Percentiles rank a stretch among this genome's conserved stretches.
These are phyloP conservation scores for Orius insidiosus DNA, from an alignment of 1,140 invertebrate genomes.

Conservation along the genomic window DNA sequence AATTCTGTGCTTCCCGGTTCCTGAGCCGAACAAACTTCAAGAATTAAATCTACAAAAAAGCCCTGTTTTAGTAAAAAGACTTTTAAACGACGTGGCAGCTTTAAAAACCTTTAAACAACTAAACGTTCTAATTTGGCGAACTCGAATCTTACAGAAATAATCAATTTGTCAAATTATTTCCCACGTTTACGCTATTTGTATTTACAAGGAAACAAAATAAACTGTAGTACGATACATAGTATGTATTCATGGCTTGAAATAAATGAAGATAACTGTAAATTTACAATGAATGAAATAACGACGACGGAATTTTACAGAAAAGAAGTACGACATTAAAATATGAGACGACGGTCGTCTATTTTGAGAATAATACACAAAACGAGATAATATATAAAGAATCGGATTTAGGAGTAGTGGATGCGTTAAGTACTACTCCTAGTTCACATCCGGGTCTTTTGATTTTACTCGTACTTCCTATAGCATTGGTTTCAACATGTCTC, in stretches of 20 bases:
- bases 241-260: constrained; percentile 15
- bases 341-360: background rate
- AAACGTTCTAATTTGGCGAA: constrained; percentile 46
- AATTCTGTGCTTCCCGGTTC: constrained; percentile 42
- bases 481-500: constrained; percentile 8
- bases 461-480: constrained; percentile 13
- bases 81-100: constrained; percentile 48
- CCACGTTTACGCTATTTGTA: constrained; percentile 42
- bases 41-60: constrained; percentile 56
- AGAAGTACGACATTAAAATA: background rate
- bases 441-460: constrained; percentile 15
- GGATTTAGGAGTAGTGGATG: constrained; percentile 8
- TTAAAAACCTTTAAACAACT: constrained; percentile 47
- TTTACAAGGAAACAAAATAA: constrained; percentile 40
- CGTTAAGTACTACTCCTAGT: constrained; percentile 10
- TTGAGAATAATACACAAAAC: too few species aligned
- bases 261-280: constrained; percentile 7
- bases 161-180: constrained; percentile 49
- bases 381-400: background rate
- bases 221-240: constrained; percentile 36
- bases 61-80: constrained; percentile 43
- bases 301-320: background rate
- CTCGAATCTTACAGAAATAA: constrained; percentile 40
- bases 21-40: constrained; percentile 46
- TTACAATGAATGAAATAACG: constrained; percentile 7